These are phyloP conservation scores for Leucophenga montana DNA, from an alignment of 2,888 invertebrate genomes.

Conservation along the genomic window DNA sequence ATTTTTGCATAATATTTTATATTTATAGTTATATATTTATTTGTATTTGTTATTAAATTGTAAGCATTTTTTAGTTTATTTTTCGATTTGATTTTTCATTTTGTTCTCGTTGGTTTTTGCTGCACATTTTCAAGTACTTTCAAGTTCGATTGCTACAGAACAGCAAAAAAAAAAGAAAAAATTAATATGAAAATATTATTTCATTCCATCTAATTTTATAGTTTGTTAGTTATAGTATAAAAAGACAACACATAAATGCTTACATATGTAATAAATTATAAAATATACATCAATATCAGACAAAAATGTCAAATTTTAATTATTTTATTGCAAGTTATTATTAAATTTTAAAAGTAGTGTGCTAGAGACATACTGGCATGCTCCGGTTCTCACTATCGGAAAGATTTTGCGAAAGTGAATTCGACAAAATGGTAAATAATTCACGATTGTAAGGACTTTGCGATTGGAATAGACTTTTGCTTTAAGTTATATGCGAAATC, in stretches of 20 bases:
- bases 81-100: not conserved
- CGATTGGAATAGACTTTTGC: too few species aligned
- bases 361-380: too few species aligned
- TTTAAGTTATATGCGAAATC: too few species aligned
- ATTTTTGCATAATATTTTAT: not conserved
- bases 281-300: not conserved
- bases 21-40: conserved; percentile 8
- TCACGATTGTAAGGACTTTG: too few species aligned
- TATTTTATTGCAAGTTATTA: not conserved
- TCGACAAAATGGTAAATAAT: too few species aligned
- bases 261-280: too few species aligned
- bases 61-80: not conserved
- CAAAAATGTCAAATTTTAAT: not conserved
- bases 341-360: too few species aligned
- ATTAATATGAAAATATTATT: conserved; percentile 5
- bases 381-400: too few species aligned
- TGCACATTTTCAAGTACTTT: conserved; percentile 2
- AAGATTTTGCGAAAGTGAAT: too few species aligned
- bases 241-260: too few species aligned
- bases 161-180: not conserved
- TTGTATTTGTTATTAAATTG: conserved; percentile 13
- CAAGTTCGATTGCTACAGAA: too few species aligned
- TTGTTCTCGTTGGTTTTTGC: too few species aligned
- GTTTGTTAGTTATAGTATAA: not conserved
- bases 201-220: conserved; percentile 7